These are phyloP conservation scores for Drosophila kohkoa DNA, from an alignment of 1,140 invertebrate species.

Conservation along the genomic window DNA sequence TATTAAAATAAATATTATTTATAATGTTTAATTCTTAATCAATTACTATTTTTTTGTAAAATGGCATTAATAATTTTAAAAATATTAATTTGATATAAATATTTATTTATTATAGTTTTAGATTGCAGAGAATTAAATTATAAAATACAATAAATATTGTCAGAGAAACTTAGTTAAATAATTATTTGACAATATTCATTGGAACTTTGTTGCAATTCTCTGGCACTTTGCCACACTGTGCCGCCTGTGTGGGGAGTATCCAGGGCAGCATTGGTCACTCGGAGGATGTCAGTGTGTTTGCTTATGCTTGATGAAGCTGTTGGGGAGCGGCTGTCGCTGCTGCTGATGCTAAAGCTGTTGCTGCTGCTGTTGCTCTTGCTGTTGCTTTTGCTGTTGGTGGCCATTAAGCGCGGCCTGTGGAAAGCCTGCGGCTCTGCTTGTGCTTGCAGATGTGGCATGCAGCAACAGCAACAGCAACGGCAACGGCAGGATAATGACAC, in stretches of 20 bases:
- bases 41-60: too few species aligned
- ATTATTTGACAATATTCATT: too few species aligned
- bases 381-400: slow-evolving; percentile 62
- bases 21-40: too few species aligned
- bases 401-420: slow-evolving; percentile 70
- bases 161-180: too few species aligned
- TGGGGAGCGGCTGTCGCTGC: slow-evolving; percentile 43
- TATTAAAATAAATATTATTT: too few species aligned
- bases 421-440: slow-evolving; percentile 42
- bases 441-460: slow-evolving; percentile 18
- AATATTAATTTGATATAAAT: too few species aligned
- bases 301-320: slow-evolving; percentile 80
- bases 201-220: too few species aligned
- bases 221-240: slow-evolving; percentile 19
- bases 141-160: too few species aligned
- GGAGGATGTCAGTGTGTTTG: slow-evolving; percentile 62
- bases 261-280: slow-evolving; percentile 52
- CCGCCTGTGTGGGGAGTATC: slow-evolving; percentile 5
- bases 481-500: slow-evolving; percentile 76
- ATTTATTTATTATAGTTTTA: too few species aligned
- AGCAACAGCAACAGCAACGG: slow-evolving; percentile 15
- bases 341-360: not conserved
- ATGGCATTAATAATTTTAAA: too few species aligned
- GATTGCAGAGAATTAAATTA: too few species aligned
- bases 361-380: slow-evolving; percentile 20